A percentile compares a stretch with the other conserved stretches of the same genome.
phyloP scores from a whole-genome alignment of 2,888 invertebrate genomes.

The Meiosimyza decipiens region DNA sequence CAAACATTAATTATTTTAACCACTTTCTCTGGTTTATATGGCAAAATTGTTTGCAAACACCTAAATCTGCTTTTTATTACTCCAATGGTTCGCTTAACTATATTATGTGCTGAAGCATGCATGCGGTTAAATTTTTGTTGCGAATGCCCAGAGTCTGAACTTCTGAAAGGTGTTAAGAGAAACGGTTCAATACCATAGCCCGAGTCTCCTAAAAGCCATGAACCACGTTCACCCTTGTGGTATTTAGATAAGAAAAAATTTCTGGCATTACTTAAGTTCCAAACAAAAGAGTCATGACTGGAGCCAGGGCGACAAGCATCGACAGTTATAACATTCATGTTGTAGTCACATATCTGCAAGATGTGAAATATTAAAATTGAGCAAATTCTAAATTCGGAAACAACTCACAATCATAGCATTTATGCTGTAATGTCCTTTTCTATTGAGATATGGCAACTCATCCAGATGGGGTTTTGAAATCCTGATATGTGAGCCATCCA shows the following conservation, averaged over 20 bases:
- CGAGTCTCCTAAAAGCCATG: neutral
- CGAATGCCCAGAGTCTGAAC: neutral
- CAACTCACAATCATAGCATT: conserved; percentile 9
- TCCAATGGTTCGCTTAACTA: conserved; percentile 35
- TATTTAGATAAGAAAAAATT: conserved; percentile 14
- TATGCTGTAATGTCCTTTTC: neutral
- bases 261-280: conserved; percentile 25
- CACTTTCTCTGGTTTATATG: conserved; percentile 22
- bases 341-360: conserved; percentile 23
- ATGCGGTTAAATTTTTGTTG: conserved; percentile 32
- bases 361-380: neutral
- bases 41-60: conserved; percentile 6
- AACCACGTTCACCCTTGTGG: conserved; percentile 24
- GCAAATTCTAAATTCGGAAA: no score
- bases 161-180: conserved; percentile 35
- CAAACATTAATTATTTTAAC: conserved; percentile 26
- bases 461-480: neutral
- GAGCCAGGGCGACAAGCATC: conserved; percentile 21
- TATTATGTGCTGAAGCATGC: conserved; percentile 33
- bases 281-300: conserved; percentile 34
- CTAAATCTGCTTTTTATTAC: conserved; percentile 36
- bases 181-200: conserved; percentile 7
- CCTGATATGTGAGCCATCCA: conserved; percentile 18
- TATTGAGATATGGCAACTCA: no score
- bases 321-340: conserved; percentile 30